Percentiles rank a stretch among this genome's conserved stretches.
phyloP scores from a whole-genome alignment of 2,797 vertebrate genomes.

The Sebastes elongatus region DNA sequence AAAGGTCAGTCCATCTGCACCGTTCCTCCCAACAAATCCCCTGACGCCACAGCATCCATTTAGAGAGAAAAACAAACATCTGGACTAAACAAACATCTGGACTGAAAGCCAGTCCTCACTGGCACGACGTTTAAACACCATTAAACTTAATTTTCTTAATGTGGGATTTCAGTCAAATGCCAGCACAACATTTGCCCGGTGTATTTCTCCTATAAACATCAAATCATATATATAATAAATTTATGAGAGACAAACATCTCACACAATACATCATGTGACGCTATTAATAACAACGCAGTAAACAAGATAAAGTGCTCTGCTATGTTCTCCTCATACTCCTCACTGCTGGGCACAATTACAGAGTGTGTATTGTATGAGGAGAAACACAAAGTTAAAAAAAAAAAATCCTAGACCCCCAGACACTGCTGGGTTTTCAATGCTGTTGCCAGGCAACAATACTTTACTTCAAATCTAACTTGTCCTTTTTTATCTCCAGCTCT shows the following conservation, averaged over 20 bases:
- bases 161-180: not conserved
- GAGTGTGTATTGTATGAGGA: conserved; percentile 51
- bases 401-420: conserved; percentile 67
- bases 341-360: conserved; percentile 55
- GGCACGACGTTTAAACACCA: conserved; percentile 30
- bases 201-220: not conserved
- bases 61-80: conserved; percentile 70
- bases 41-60: conserved; percentile 65
- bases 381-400: conserved; percentile 64
- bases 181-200: not conserved
- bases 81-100: conserved; percentile 54
- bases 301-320: not conserved
- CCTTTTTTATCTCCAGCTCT: conserved; percentile 73
- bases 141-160: conserved; percentile 6
- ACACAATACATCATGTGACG: not conserved
- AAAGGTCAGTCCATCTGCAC: conserved; percentile 71
- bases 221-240: not conserved
- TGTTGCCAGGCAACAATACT: conserved; percentile 86
- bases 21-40: conserved; percentile 69
- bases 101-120: conserved; percentile 5
- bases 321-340: not conserved
- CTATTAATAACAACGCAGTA: not conserved
- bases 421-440: conserved; percentile 72
- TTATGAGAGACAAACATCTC: not conserved
- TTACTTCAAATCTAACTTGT: conserved; percentile 78